Conservation (phyloP, 1,140 invertebrate genomes). For the Monomorium pharaonis region DNA sequence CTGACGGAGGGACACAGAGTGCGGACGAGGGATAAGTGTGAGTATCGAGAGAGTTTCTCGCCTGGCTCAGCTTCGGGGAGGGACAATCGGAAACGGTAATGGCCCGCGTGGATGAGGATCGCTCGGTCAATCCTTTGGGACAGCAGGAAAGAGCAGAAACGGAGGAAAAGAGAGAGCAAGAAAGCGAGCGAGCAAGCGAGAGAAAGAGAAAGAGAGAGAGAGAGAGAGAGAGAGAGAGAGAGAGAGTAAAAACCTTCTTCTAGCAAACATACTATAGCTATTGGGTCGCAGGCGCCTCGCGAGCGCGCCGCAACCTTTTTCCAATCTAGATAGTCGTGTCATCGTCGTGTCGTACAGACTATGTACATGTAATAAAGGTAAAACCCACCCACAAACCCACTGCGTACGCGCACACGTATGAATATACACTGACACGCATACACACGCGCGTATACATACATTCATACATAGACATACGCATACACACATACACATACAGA, state of each 20-base stretch:
- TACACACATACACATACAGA: neutral
- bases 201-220: constrained; percentile 22
- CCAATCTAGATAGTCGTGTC: constrained; percentile 80
- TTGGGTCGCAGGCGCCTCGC: constrained; percentile 59
- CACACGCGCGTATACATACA: neutral
- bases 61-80: neutral
- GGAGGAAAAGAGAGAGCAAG: neutral
- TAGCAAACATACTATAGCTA: constrained; percentile 65
- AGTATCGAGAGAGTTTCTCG: constrained; percentile 42
- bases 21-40: constrained; percentile 24
- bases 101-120: constrained; percentile 19
- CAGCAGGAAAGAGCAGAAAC: neutral
- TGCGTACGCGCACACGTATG: constrained; percentile 3
- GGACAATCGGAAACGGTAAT: constrained; percentile 32
- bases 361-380: constrained; percentile 59
- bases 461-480: neutral
- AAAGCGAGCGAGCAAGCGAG: too few relatives aligned
- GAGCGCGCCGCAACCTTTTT: constrained; percentile 70
- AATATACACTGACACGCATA: neutral
- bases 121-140: constrained; percentile 21
- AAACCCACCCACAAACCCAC: constrained; percentile 1
- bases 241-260: constrained; percentile 46
- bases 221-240: neutral
- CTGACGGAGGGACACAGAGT: constrained; percentile 39
- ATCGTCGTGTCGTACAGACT: constrained; percentile 69